Base-by-base conservation (phyloP, 2,797 vertebrate species). In the Gambusia yucatana region DNA sequence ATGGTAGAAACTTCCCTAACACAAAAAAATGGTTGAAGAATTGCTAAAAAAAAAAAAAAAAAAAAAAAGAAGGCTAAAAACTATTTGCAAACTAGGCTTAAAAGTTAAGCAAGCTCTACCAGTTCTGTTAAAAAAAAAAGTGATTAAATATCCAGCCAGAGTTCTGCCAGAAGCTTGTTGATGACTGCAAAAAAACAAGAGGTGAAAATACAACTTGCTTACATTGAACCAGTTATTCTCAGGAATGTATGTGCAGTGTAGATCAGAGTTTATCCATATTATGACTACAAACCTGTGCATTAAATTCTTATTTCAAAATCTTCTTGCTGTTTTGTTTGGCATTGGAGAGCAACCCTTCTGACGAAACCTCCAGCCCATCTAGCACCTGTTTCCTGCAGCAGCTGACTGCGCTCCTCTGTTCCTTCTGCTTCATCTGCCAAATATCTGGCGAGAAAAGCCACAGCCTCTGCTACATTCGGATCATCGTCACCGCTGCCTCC, bases 361-460 rank as follows among this genome's bases (percentile, higher is more conserved):
- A 79, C 77, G 25, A 73, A 75, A 81, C 39, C n/a, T 77, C 13
- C 43, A 74, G 41, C 83, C 75, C 74, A 74, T 85, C 79, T 33
- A 76, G 65, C 77, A 73, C 81, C 77, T 77, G 82, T 70, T 63
- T 76, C 36, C 76, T 76, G 25, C 46, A 70, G 82, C 75, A 80
- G 91, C 92, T 90, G 85, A 93, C 76, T 84, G 76, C 85, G 89
- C 86, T 76, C 77, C 89, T 86, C 80, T 82, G 77, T 84, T 87
- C 73, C 90, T 92, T 94, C 90, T 89, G 91, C 93, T 83, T 91
- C 78, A 67, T n/a, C 81, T 87, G 80, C 79, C 88, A 92, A 86
- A 94, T 92, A 85, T 88, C 85, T 91, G 87, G 78, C 78, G 8
- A 10, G 77, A 79, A 69, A 80, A 72, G 55, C 76, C 73, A 28